Conservation (phyloP, 1,140 invertebrate genomes). For the Panonychus citri region DNA sequence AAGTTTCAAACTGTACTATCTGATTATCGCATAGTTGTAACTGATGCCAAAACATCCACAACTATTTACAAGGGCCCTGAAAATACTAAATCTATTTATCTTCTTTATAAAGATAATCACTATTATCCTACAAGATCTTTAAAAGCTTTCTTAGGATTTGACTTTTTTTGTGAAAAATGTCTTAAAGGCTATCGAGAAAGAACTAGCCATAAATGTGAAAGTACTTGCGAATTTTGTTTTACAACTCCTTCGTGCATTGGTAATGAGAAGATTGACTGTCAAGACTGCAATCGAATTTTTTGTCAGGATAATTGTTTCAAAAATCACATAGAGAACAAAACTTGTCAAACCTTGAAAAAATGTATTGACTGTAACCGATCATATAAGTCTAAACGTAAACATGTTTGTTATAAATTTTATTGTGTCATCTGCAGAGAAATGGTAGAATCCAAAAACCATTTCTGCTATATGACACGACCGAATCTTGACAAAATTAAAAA, state of each 20-base stretch:
- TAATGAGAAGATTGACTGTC: background rate
- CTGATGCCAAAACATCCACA: background rate
- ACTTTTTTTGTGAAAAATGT: background rate
- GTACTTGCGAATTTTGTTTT: background rate
- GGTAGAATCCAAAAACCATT: background rate
- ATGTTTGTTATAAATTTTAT: background rate
- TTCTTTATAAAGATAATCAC: background rate
- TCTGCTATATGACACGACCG: background rate
- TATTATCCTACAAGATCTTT: background rate
- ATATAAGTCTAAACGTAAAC: background rate
- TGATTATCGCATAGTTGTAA: background rate
- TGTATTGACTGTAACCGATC: background rate
- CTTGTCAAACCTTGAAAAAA: background rate
- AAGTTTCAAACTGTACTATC: background rate
- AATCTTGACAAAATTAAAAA: background rate
- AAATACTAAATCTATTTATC: background rate
- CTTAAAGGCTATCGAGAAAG: background rate
- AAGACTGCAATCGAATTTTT: background rate
- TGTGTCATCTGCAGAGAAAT: background rate
- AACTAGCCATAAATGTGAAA: background rate
- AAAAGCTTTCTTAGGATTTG: background rate
- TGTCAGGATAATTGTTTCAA: background rate
- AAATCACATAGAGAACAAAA: background rate
- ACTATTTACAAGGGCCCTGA: background rate
- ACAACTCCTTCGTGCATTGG: background rate